Percentiles rank a stretch among this genome's conserved stretches.
Conservation (phyloP, 2,113 vertebrate species). For the Oceanodroma tethys region DNA sequence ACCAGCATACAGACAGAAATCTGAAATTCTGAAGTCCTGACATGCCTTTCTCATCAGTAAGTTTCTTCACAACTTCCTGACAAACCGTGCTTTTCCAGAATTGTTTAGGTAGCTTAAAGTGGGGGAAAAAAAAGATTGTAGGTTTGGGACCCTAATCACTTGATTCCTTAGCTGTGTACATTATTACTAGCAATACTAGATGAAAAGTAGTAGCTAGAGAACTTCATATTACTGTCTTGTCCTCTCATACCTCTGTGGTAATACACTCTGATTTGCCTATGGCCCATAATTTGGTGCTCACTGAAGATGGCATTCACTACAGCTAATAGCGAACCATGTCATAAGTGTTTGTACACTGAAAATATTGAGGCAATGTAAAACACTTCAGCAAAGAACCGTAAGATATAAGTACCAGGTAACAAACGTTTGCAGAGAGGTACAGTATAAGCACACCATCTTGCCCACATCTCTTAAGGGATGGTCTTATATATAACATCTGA, state of each 20-base stretch:
- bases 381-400: neutral
- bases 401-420: neutral
- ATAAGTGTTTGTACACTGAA: neutral
- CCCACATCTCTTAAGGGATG: neutral
- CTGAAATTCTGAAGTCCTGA: neutral
- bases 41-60: neutral
- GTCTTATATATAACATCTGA: neutral
- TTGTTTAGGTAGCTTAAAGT: neutral
- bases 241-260: neutral
- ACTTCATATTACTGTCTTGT: neutral
- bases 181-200: neutral
- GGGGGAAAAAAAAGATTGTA: neutral
- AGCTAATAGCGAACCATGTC: neutral
- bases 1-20: neutral
- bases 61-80: neutral
- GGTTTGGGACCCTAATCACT: neutral
- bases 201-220: neutral
- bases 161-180: neutral
- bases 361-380: neutral
- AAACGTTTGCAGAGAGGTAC: neutral
- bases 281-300: neutral
- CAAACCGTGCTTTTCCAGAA: neutral
- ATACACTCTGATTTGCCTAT: neutral
- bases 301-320: neutral
- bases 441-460: neutral